Evolutionary conservation across 1,140 invertebrate species (phyloP).

Genomic region (Lethrus apterus): DNA sequence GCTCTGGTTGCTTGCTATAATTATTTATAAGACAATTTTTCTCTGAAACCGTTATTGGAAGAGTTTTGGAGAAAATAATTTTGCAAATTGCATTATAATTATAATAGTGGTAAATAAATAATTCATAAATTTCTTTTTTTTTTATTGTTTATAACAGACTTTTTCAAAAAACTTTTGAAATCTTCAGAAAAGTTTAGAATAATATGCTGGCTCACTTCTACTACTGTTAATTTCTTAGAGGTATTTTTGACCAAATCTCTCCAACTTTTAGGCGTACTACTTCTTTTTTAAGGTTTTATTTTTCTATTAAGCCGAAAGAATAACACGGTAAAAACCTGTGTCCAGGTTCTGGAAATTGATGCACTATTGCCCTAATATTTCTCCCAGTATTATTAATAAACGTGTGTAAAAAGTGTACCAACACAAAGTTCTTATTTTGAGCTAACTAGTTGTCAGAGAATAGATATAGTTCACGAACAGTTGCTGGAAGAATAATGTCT

Average conservation of each 20-base stretch:
- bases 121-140: conserved; percentile 5
- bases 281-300: conserved; percentile 4
- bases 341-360: conserved; percentile 2
- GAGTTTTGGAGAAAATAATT: too few species aligned
- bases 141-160: neutral
- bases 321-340: conserved; percentile 5
- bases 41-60: too few species aligned
- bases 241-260: conserved; percentile 5
- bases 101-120: too few species aligned
- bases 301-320: conserved; percentile 9
- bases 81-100: too few species aligned
- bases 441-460: conserved; percentile 12
- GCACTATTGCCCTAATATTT: conserved; percentile 3
- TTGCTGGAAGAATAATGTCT: conserved; percentile 1
- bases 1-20: too few species aligned
- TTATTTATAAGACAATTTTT: too few species aligned
- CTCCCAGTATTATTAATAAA: conserved; percentile 6
- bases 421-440: conserved; percentile 6
- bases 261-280: conserved; percentile 6
- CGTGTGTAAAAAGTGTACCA: conserved; percentile 9
- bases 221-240: conserved; percentile 3
- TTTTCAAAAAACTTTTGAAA: conserved; percentile 3
- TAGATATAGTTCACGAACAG: conserved; percentile 7
- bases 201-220: conserved; percentile 7
- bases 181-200: conserved; percentile 2